A percentile compares a stretch with the other conserved stretches of the same genome.
phyloP scores from a whole-genome alignment of 2,888 invertebrate species.

The Coecobrya sp. region DNA sequence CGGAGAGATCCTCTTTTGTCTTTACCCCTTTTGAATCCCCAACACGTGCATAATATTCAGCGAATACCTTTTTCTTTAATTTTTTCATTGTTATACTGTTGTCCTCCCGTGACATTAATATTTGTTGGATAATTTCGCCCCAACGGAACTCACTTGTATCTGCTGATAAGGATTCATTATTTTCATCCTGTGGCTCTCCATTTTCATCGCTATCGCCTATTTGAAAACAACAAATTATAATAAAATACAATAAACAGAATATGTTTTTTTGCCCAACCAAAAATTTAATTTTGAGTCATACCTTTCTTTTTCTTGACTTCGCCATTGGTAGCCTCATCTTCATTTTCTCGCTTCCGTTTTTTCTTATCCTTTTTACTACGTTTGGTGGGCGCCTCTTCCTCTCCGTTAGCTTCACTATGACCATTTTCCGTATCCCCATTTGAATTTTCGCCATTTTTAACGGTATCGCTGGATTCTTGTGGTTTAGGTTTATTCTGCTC shows the following conservation, averaged over 20 bases:
- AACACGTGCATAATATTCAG: constrained; percentile 89
- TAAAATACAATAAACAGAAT: too few species aligned
- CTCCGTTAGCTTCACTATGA: constrained; percentile 80
- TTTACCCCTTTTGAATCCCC: constrained; percentile 89
- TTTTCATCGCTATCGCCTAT: constrained; percentile 5
- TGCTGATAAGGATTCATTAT: not conserved
- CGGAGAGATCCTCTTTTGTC: constrained; percentile 90
- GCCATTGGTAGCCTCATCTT: constrained; percentile 58
- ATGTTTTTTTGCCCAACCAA: too few species aligned
- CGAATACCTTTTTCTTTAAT: constrained; percentile 92
- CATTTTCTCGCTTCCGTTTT: constrained; percentile 78
- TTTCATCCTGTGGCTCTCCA: constrained; percentile 40
- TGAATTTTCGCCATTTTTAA: constrained; percentile 69
- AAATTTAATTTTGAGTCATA: too few species aligned
- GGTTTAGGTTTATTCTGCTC: constrained; percentile 75
- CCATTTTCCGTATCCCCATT: constrained; percentile 52
- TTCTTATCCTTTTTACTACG: constrained; percentile 87
- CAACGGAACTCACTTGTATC: constrained; percentile 88
- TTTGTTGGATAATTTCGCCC: constrained; percentile 89
- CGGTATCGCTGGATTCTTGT: not conserved
- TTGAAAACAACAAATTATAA: not conserved
- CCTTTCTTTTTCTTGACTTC: constrained; percentile 12
- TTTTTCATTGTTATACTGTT: constrained; percentile 92
- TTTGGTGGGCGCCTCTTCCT: constrained; percentile 87
- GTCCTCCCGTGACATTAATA: constrained; percentile 89